Evolutionary conservation across 2,113 vertebrate species (phyloP), one percentile per base, ranked within the genome.

Genomic region (Meleagris gallopavo): DNA sequence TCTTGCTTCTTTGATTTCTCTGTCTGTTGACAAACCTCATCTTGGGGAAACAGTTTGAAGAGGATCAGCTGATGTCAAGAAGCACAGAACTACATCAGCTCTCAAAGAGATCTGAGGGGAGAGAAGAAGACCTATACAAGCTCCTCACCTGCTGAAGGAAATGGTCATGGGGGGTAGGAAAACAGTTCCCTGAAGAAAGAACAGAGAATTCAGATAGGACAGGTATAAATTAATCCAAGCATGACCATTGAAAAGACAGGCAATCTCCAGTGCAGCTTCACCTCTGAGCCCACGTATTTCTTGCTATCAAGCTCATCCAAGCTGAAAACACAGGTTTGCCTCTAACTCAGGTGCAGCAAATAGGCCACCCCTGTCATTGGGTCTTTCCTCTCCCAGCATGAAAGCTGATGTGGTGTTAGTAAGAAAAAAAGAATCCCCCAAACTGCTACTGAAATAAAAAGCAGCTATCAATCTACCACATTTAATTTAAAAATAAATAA

Each of bases 381-480:
- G 27, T 22, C 30, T 18, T 38, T 67, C 67, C 13, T 43, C 20
- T 55, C 50, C 46, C 1, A 0, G 13, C 36, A 61, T 2, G 0
- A 82, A 84, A 45, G 2, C 62, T 1, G 0, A 5, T 0, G 1
- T 5, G 15, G 11, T 17, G 24, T 66, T 13, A 25, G 16, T n/a
- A 25, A 46, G 45, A 34, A 7, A 18, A 40, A 80, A 64, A 11
- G 8, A 83, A 65, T 32, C 18, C 27, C 9, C 40, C 8, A n/a
- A 93, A 8, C 41, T 80, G 34, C 40, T 20, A 3, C n/a, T 55
- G 64, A 72, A 95, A 55, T 60, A 17, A 75, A 55, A 64, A 54
- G 3, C 6, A 45, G 7, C 6, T 3, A 3, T 10, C 1, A 72
- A 58, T 32, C 34, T 11, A 72, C 58, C 34, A 29, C 19, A 74